phyloP scores from a whole-genome alignment of 2,888 invertebrate genomes.

The Pyrgus malvae region DNA sequence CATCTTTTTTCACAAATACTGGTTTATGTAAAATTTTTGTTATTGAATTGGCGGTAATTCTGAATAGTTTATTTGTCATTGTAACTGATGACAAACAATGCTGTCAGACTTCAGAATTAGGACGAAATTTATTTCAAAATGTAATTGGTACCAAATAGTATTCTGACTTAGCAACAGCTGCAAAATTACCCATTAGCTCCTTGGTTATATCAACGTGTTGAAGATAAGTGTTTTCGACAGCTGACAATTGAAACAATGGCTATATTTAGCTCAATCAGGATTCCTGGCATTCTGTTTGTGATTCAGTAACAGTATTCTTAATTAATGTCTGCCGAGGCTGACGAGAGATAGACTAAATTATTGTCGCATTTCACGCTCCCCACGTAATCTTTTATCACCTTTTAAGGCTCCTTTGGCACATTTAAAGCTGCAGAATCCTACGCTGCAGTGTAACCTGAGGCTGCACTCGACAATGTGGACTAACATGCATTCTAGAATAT shows the following conservation, averaged over 20 bases:
- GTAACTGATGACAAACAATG: no score
- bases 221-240: constrained; percentile 12
- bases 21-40: no score
- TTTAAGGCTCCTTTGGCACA: constrained; percentile 36
- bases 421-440: no score
- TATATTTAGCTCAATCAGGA: constrained; percentile 6
- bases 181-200: constrained; percentile 6
- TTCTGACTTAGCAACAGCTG: background rate
- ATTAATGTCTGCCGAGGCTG: constrained; percentile 37
- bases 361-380: constrained; percentile 55
- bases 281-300: constrained; percentile 1
- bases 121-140: no score
- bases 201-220: constrained; percentile 5
- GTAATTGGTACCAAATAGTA: no score
- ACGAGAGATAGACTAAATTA: constrained; percentile 53
- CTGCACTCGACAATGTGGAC: constrained; percentile 1
- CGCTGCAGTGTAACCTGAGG: no score
- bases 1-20: no score
- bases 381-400: constrained; percentile 46
- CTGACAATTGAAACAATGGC: constrained; percentile 10
- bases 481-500: background rate
- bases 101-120: no score
- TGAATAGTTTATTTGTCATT: no score
- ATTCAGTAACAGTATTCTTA: constrained; percentile 33
- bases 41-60: no score